phyloP scores from a whole-genome alignment of 2,113 vertebrate genomes.

The Piprites chloris region DNA sequence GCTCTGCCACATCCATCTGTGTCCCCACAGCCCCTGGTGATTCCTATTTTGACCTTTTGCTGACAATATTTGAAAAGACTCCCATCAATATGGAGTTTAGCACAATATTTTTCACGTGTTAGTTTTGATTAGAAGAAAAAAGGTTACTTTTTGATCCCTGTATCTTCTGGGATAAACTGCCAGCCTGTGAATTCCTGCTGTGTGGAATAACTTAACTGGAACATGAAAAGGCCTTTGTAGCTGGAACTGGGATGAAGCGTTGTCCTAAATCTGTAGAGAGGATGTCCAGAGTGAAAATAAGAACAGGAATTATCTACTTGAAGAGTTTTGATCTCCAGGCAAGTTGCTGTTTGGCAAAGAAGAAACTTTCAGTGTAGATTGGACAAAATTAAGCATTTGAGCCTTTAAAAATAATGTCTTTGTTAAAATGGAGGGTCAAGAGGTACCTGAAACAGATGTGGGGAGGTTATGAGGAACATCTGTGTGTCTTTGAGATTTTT shows the following conservation, averaged over 20 bases:
- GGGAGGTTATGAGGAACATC: not conserved
- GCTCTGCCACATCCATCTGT: not conserved
- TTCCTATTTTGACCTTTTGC: not conserved
- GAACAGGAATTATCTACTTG: not conserved
- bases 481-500: not conserved
- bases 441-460: not conserved
- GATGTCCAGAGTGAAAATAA: not conserved
- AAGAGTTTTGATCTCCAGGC: not conserved
- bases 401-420: not conserved
- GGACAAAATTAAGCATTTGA: not conserved
- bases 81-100: not conserved
- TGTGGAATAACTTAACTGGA: not conserved
- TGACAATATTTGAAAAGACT: rapidly evolving
- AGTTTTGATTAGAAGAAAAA: not conserved
- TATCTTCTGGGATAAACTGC: not conserved
- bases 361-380: not conserved
- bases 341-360: not conserved
- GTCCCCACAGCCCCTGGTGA: not conserved
- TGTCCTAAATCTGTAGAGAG: not conserved
- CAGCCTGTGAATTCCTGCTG: not conserved
- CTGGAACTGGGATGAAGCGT: not conserved
- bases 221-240: not conserved
- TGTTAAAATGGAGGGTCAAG: not conserved
- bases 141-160: not conserved
- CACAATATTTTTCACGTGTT: not conserved